These are phyloP conservation scores for Dasyurus viverrinus DNA, from an alignment of 2,113 vertebrate species.

Conservation along the genomic window DNA sequence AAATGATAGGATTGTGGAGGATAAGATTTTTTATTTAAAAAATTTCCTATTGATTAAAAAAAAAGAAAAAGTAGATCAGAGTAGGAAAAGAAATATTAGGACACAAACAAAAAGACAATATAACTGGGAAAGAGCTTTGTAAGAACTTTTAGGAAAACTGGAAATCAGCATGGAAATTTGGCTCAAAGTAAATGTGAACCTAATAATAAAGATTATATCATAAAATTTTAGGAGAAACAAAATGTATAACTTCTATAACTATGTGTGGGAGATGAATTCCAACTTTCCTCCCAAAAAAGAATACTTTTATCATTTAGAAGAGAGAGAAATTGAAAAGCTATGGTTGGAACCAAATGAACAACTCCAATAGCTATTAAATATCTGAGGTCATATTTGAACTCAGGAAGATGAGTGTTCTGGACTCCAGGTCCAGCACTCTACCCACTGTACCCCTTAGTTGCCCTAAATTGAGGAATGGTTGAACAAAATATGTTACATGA, in stretches of 20 bases:
- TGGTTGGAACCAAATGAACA: background rate
- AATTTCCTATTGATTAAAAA: too few relatives aligned
- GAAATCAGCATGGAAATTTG: too few relatives aligned
- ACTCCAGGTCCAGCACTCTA: background rate
- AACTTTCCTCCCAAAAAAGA: background rate
- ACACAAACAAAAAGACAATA: too few relatives aligned
- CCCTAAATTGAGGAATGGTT: background rate
- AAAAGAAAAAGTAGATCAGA: too few relatives aligned
- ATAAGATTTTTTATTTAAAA: too few relatives aligned
- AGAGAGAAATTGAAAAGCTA: background rate
- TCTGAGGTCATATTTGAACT: background rate
- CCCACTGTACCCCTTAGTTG: background rate
- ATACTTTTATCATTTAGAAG: background rate
- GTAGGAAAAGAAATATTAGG: too few relatives aligned
- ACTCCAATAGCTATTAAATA: background rate
- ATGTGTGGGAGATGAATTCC: background rate
- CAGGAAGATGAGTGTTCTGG: background rate
- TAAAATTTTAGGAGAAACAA: background rate
- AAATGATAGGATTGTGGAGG: too few relatives aligned
- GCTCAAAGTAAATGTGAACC: too few relatives aligned
- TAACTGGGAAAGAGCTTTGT: too few relatives aligned
- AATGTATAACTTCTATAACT: background rate
- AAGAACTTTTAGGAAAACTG: too few relatives aligned
- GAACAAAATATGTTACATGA: background rate
- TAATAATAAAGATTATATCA: too few relatives aligned